Conservation (phyloP, 1,140 invertebrate species). For the Ctenoplectra terminalis region DNA sequence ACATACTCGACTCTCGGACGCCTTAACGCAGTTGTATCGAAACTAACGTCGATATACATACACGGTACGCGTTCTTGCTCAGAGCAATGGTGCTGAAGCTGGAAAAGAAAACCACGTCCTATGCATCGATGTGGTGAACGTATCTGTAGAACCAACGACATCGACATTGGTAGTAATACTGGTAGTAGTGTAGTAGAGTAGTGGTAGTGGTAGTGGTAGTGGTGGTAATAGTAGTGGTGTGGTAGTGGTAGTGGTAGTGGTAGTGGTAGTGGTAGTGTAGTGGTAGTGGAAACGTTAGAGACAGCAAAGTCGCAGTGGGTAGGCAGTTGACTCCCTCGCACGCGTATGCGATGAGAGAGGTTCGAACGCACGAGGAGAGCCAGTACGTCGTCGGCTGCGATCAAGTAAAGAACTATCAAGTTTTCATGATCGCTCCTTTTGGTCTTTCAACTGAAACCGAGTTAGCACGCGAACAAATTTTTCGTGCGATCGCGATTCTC, state of each 20-base stretch:
- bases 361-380: conserved; percentile 65
- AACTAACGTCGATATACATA: background rate
- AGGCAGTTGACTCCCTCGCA: conserved; percentile 62
- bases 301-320: conserved; percentile 21
- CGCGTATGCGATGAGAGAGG: conserved; percentile 60
- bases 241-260: background rate
- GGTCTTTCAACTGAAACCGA: background rate
- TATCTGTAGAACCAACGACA: conserved; percentile 12
- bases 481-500: background rate
- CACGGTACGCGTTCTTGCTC: background rate
- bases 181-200: background rate
- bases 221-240: no score
- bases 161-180: background rate
- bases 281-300: conserved; percentile 39
- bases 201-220: background rate
- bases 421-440: background rate
- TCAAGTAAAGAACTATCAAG: conserved; percentile 45
- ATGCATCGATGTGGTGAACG: conserved; percentile 13
- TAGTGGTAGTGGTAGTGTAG: background rate
- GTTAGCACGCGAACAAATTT: background rate
- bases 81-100: background rate
- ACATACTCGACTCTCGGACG: conserved; percentile 16
- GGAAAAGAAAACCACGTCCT: conserved; percentile 17
- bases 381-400: conserved; percentile 67
- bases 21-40: background rate